Percentiles rank a stretch among this genome's conserved stretches.
phyloP scores from a whole-genome alignment of 2,797 vertebrate species.

The Notolepis coatsorum region DNA sequence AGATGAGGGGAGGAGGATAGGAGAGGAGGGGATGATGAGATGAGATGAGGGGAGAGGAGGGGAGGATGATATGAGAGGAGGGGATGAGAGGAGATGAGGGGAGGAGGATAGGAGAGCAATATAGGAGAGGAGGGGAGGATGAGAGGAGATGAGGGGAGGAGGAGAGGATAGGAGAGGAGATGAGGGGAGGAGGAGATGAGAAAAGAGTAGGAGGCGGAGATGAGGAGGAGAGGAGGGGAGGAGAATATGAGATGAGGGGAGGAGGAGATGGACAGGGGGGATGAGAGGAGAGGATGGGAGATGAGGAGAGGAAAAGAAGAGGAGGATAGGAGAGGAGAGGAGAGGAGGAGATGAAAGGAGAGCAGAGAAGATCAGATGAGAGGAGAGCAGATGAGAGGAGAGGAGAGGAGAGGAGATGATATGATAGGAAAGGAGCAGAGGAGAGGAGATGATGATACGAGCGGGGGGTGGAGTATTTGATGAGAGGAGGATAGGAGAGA shows the following conservation, averaged over 20 bases:
- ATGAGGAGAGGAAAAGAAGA: background rate
- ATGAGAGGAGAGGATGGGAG: background rate
- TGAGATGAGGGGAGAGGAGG: background rate
- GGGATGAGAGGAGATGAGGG: too few species aligned
- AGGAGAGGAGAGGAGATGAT: background rate
- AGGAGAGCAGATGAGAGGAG: background rate
- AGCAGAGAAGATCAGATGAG: background rate
- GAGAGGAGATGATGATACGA: background rate
- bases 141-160: too few species aligned
- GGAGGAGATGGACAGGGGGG: too few species aligned
- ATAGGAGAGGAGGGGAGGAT: background rate
- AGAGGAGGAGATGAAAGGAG: background rate
- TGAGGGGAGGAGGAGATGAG: background rate
- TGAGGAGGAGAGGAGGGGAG: background rate
- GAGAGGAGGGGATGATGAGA: background rate
- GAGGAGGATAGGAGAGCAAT: slow-evolving; percentile 15
- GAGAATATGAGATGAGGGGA: too few species aligned
- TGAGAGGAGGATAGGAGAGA: too few species aligned
- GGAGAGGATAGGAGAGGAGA: background rate
- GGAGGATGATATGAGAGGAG: background rate
- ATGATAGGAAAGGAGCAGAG: background rate
- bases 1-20: too few species aligned
- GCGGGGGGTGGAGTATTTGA: too few species aligned
- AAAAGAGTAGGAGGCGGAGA: background rate
- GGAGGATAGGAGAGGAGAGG: too few species aligned